A percentile compares a stretch with the other conserved stretches of the same genome.
phyloP scores from a whole-genome alignment of 2,113 vertebrate genomes.

The Catharus bicknelli region DNA sequence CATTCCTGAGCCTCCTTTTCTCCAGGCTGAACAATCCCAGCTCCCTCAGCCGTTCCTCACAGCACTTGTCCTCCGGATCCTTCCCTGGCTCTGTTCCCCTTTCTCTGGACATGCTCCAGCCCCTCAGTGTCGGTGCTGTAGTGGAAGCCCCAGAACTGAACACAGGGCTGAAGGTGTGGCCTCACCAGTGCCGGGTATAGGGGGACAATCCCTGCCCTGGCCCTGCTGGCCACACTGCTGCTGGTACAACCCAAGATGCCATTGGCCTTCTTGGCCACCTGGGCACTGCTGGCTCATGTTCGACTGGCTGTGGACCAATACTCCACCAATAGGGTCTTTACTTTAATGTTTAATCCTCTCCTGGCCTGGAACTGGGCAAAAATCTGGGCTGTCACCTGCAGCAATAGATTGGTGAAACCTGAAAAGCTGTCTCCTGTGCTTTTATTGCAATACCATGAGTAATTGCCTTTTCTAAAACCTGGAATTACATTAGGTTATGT shows the following conservation, averaged over 20 bases:
- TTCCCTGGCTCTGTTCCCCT: accelerated
- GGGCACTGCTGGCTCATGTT: background rate
- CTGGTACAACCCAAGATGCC: background rate
- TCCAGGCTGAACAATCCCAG: background rate
- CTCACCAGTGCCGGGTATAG: accelerated
- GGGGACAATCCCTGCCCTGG: accelerated
- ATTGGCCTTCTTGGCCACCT: background rate
- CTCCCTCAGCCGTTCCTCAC: background rate
- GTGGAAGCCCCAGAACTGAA: background rate
- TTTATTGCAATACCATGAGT: background rate
- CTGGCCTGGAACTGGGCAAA: background rate
- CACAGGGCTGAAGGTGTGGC: background rate
- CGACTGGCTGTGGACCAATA: background rate
- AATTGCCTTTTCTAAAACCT: background rate
- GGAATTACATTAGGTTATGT: background rate
- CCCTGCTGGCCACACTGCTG: background rate
- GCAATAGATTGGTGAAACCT: background rate
- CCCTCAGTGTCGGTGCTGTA: accelerated
- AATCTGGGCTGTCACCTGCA: background rate
- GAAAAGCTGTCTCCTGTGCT: background rate
- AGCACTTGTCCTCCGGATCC: background rate
- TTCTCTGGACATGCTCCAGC: background rate
- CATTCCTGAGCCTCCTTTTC: background rate
- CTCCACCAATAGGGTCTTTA: background rate
- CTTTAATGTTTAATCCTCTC: background rate